phyloP scores from a whole-genome alignment of 2,888 invertebrate species.

The Synergus umbraculus region DNA sequence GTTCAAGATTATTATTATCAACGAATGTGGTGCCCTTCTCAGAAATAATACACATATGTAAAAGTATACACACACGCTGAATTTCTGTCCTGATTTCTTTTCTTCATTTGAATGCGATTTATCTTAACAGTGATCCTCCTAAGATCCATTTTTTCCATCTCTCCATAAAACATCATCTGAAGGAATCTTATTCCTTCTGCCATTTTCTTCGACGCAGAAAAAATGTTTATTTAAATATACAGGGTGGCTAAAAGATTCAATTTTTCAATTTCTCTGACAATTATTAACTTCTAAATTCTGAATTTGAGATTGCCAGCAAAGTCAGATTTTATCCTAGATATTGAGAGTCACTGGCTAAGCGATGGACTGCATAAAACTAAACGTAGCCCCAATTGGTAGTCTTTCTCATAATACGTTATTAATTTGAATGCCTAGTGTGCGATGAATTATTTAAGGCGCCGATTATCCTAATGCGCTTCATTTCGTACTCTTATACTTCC shows the following conservation, averaged over 20 bases:
- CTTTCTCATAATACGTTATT: constrained; percentile 64
- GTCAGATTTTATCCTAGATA: no score
- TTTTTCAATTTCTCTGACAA: no score
- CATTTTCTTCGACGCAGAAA: no score
- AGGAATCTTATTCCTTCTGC: no score
- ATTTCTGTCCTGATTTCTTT: constrained; percentile 57
- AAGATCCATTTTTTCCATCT: constrained; percentile 24
- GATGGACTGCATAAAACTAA: constrained; percentile 54
- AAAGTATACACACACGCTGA: constrained; percentile 53
- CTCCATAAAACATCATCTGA: constrained; percentile 17
- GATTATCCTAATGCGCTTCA: constrained; percentile 61
- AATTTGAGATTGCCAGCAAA: no score
- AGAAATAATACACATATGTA: constrained; percentile 67
- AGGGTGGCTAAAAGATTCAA: no score
- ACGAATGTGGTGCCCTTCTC: constrained; percentile 63
- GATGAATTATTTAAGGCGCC: constrained; percentile 65
- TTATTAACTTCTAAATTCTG: no score
- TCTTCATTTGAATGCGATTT: constrained; percentile 73
- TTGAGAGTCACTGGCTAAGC: neutral
- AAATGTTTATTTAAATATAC: no score
- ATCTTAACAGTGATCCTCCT: constrained; percentile 60
- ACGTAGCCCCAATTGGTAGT: constrained; percentile 57
- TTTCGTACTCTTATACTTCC: constrained; percentile 1
- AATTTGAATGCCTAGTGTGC: constrained; percentile 62
- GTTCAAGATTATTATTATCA: constrained; percentile 74